A percentile compares a stretch with the other conserved stretches of the same genome.
phyloP scores from a whole-genome alignment of 2,113 vertebrate genomes.

The Todiramphus saurophagus region DNA sequence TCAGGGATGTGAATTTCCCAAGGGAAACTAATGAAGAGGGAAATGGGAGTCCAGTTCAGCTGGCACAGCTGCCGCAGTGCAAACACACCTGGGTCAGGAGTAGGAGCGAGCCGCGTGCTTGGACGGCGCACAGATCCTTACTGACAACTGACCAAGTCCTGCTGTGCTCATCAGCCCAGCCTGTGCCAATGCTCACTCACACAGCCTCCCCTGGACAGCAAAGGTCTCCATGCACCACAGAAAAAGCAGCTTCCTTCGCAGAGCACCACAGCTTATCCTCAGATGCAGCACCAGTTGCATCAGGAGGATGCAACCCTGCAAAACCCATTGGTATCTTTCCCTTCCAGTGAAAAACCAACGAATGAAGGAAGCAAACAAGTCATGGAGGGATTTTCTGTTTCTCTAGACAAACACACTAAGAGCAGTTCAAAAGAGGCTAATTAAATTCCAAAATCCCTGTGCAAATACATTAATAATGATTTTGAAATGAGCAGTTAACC shows the following conservation, averaged over 20 bases:
- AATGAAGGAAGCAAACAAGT: slow-evolving; percentile 63
- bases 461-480: slow-evolving; percentile 69
- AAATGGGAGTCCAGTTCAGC: neutral
- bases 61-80: neutral
- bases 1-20: neutral
- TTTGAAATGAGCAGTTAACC: slow-evolving; percentile 66
- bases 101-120: accelerated
- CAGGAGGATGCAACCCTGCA: slow-evolving; percentile 1
- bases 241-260: neutral
- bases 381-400: slow-evolving; percentile 69
- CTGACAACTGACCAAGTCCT: neutral
- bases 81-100: accelerated
- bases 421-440: slow-evolving; percentile 71
- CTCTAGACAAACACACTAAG: slow-evolving; percentile 63
- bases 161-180: neutral
- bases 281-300: neutral
- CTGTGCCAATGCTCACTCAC: neutral
- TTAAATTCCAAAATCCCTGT: slow-evolving; percentile 70
- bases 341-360: slow-evolving; percentile 6
- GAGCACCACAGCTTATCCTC: neutral
- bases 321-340: slow-evolving; percentile 30
- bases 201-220: neutral
- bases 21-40: neutral
- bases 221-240: neutral
- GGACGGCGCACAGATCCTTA: neutral